These are phyloP conservation scores for Stenopsyche tienmushanensis DNA, from an alignment of 1,140 invertebrate genomes.

Conservation along the genomic window DNA sequence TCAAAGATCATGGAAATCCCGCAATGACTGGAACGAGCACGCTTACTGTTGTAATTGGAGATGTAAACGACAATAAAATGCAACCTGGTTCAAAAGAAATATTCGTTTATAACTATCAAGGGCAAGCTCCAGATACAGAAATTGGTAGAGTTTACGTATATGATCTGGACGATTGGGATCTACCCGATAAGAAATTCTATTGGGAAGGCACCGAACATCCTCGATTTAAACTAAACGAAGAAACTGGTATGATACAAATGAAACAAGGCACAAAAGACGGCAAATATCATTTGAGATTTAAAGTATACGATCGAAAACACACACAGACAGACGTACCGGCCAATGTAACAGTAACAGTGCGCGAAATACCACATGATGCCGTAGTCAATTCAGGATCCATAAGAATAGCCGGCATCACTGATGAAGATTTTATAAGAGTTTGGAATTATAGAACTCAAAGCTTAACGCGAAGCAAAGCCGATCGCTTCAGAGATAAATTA, in stretches of 20 bases:
- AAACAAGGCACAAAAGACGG: slow-evolving; percentile 86
- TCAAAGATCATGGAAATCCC: slow-evolving; percentile 85
- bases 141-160: slow-evolving; percentile 95
- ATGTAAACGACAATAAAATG: slow-evolving; percentile 97
- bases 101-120: slow-evolving; percentile 95
- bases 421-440: slow-evolving; percentile 93
- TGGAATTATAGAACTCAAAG: slow-evolving; percentile 89
- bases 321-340: slow-evolving; percentile 89
- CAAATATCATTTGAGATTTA: slow-evolving; percentile 82
- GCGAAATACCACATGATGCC: slow-evolving; percentile 93
- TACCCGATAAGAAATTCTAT: slow-evolving; percentile 95
- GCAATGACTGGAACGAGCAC: slow-evolving; percentile 94
- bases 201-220: slow-evolving; percentile 83
- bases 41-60: slow-evolving; percentile 92
- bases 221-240: slow-evolving; percentile 83
- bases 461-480: slow-evolving; percentile 81
- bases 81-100: slow-evolving; percentile 94
- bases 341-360: slow-evolving; percentile 90
- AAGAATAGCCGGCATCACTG: slow-evolving; percentile 88
- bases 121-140: slow-evolving; percentile 86
- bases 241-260: slow-evolving; percentile 95
- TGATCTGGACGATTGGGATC: slow-evolving; percentile 96
- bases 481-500: slow-evolving; percentile 84
- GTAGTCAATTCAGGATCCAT: slow-evolving; percentile 94
- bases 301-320: slow-evolving; percentile 91